Conservation (phyloP, 2,113 vertebrate species). For the Prolemur simus region DNA sequence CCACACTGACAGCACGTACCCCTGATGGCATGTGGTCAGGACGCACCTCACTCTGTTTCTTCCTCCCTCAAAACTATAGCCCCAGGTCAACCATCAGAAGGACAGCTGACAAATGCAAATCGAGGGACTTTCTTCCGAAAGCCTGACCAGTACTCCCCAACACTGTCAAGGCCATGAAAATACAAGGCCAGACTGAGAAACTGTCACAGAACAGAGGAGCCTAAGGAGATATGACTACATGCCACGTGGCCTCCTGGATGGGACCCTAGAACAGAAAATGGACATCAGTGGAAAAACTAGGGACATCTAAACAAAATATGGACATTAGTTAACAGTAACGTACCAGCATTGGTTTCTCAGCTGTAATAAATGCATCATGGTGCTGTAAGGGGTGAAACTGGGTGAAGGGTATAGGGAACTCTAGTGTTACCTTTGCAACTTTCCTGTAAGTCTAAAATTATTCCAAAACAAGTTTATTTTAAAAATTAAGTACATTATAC, state of each 20-base stretch:
- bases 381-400: not conserved
- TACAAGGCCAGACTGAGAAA: not conserved
- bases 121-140: not conserved
- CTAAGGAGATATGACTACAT: no score
- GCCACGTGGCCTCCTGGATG: not conserved
- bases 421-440: not conserved
- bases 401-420: not conserved
- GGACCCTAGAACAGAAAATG: not conserved
- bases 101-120: not conserved
- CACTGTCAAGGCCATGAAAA: not conserved
- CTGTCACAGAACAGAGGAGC: not conserved
- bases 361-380: not conserved
- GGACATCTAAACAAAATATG: no score
- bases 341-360: not conserved
- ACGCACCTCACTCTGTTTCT: not conserved
- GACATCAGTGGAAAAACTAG: not conserved
- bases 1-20: accelerated
- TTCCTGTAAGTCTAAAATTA: not conserved
- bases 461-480: not conserved
- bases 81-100: not conserved
- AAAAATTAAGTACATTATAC: not conserved
- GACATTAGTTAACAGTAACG: not conserved
- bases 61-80: not conserved
- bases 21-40: accelerated
- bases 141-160: not conserved